Base-by-base conservation (phyloP, 2,113 vertebrate species). In the Microtus richardsoni region DNA sequence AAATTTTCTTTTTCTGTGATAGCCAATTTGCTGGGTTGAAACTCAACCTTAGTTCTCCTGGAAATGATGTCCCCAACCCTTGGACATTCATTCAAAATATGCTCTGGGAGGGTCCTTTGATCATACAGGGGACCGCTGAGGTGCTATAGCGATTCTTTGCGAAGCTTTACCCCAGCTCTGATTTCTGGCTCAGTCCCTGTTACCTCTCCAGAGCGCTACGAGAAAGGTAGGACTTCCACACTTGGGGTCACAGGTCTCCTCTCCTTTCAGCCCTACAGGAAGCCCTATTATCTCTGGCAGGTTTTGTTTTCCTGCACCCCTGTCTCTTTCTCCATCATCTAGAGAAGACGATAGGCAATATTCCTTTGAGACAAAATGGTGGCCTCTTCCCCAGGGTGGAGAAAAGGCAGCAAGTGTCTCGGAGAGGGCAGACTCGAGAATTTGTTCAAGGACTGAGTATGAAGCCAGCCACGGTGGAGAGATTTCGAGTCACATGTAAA, bases 1-100 rank as follows among this genome's bases (percentile, higher is more conserved):
- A 62, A 68, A 95, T 88, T 88, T 66, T n/a, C 68, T 73, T 92
- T 80, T 90, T 80, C 39, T 77, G 14, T 64, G 78, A 39, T 33
- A 93, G 90, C 28, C 60, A 3, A 85, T 78, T 41, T 88, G 70
- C 58, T 52, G 58, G 24, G 16, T 44, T 58, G 16, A 80, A 89
- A 91, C 41, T 73, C 60, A 52, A 41, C 4, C 71, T 84, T 73
- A 70, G 71, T 24, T 14, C 44, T 88, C 62, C 39, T 70, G 52
- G 68, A 49, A 87, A 71, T 0, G 6, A 19, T 90, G 17, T 30
- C 28, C 47, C 41, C 33, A 17, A 41, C 12, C 52, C 47, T 79
- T 49, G 49, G 83, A 8, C 13, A 22, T 12, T 17, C 30, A 47
- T 68, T 78, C 8, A 7, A 54, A 44, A 16, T 4, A 7, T 68